Conservation (phyloP, 1,140 invertebrate genomes). For the Aplysia californica region DNA sequence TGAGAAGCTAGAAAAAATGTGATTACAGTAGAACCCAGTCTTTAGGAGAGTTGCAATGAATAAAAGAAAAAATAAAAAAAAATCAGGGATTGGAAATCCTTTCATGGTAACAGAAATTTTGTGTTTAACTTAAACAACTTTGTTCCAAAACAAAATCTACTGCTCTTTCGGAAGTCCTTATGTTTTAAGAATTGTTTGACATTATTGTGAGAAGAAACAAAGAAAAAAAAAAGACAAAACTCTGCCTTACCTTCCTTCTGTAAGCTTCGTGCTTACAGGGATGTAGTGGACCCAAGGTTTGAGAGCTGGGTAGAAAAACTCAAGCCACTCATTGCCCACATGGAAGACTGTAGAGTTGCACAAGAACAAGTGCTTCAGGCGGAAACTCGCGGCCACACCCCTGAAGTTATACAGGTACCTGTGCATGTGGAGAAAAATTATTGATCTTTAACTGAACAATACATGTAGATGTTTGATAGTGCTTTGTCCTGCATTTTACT, state of each 20-base stretch:
- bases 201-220: not conserved
- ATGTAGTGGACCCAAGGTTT: conserved; percentile 98
- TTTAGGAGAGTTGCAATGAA: too few relatives aligned
- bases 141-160: not conserved
- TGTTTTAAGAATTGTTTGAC: not conserved
- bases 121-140: too few relatives aligned
- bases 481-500: too few relatives aligned
- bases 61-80: too few relatives aligned
- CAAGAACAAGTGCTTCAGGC: conserved; percentile 96
- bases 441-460: too few relatives aligned
- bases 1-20: not conserved
- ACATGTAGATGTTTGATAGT: too few relatives aligned
- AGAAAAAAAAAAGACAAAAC: not conserved
- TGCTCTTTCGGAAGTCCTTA: not conserved
- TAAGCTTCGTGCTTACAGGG: conserved; percentile 77
- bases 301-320: conserved; percentile 93
- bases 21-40: too few relatives aligned
- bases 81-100: too few relatives aligned
- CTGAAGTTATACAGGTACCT: conserved; percentile 94
- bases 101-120: too few relatives aligned
- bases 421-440: conserved; percentile 16
- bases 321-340: conserved; percentile 93
- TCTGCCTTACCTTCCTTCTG: too few relatives aligned
- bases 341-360: conserved; percentile 96
- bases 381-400: conserved; percentile 96